Conservation (phyloP, 2,113 vertebrate species). For the Todiramphus saurophagus region DNA sequence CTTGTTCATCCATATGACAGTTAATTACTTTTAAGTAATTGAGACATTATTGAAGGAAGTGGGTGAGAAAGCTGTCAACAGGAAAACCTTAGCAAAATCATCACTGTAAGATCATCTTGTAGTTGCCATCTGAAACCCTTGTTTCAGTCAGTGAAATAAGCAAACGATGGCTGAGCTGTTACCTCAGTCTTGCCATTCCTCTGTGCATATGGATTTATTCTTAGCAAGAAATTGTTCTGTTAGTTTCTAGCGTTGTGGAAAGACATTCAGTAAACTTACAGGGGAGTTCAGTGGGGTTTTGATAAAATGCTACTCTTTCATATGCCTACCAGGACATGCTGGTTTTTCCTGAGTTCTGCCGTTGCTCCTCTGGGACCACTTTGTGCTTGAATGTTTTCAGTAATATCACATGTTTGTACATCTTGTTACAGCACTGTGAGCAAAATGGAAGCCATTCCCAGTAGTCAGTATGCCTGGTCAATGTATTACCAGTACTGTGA, state of each 20-base stretch:
- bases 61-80: neutral
- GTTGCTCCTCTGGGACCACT: neutral
- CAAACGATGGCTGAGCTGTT: neutral
- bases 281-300: neutral
- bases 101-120: rapidly evolving
- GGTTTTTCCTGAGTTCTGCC: neutral
- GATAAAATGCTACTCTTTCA: neutral
- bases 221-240: neutral
- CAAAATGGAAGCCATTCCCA: neutral
- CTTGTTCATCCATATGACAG: neutral
- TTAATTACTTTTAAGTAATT: constrained; percentile 44
- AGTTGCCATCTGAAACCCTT: neutral
- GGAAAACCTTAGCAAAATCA: neutral
- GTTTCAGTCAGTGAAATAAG: neutral
- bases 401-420: neutral
- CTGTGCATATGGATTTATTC: neutral
- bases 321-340: neutral
- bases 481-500: neutral
- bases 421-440: neutral
- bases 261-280: neutral
- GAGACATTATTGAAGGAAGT: neutral
- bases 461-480: neutral
- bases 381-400: neutral
- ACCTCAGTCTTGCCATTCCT: neutral
- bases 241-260: neutral